Evolutionary conservation across 1,140 invertebrate species (phyloP), one percentile per base, ranked within the genome.

Genomic region (Coptotermes formosanus): DNA sequence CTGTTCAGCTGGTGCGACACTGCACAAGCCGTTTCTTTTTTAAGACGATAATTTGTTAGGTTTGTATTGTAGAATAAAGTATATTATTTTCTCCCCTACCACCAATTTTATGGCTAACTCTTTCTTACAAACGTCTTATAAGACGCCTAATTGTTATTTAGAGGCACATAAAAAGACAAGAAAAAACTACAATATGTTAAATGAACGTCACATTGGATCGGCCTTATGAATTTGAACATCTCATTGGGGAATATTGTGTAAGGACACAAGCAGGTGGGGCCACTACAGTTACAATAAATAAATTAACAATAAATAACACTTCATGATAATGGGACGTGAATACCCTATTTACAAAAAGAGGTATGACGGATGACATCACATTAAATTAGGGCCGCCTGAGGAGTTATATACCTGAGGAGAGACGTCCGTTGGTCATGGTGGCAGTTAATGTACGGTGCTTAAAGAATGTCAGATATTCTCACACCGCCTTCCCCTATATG

Each of bases 41-140:
- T 75, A 75, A 75, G 64, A 6, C 64, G 64, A 75, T 75, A 75
- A 75, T 75, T 75, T 75, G 64, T 75, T n/a, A 16, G 64, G 14
- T 75, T 75, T 30, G 25, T 75, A 75, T 30, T 75, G 64, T 75
- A 75, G 3, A n/a, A 75, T 75, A 25, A 75, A 14, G 8, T 64
- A 64, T 64, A 64, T 7, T 12, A 64, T 64, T 38, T 38, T 64
- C 64, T 16, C 64, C 64, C 64, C 16, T 30, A 30, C n/a, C 64
- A 75, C 64, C 64, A 75, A 75, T 75, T 75, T 75, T 75, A 75
- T 75, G 64, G 64, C 64, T 75, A 75, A 75, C 64, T 75, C 64
- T 75, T 75, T 75, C 64, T 75, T 75, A 75, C 9, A 75, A 75
- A 75, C 25, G 64, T 75, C 64, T n/a, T 75, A 75, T 75, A 75